Percentiles rank a stretch among this genome's conserved stretches.
Conservation (phyloP, 2,888 invertebrate genomes). For the Carpatolechia fugitivella region DNA sequence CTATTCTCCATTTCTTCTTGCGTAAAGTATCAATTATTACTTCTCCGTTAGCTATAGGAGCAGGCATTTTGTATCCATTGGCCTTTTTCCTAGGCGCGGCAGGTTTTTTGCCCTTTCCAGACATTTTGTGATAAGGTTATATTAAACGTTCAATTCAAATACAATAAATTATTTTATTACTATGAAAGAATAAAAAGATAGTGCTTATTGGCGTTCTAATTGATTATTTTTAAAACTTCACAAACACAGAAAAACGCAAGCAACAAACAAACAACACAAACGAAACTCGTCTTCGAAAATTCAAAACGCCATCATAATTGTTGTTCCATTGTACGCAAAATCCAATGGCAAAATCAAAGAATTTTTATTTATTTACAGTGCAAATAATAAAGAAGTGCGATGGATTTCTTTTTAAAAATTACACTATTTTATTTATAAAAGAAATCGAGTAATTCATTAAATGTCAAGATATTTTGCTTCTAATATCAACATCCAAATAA, state of each 20-base stretch:
- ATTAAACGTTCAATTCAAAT: background rate
- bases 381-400: too few species aligned
- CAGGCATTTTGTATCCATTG: conserved; percentile 81
- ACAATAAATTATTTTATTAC: background rate
- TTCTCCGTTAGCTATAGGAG: conserved; percentile 86
- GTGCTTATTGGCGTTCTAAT: background rate
- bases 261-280: conserved; percentile 4
- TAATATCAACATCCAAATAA: too few species aligned
- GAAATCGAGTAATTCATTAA: too few species aligned
- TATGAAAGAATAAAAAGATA: background rate
- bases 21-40: conserved; percentile 84
- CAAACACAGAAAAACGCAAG: background rate
- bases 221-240: background rate
- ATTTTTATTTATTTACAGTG: too few species aligned
- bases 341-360: too few species aligned
- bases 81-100: conserved; percentile 63
- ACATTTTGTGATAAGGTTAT: conserved; percentile 36
- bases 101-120: conserved; percentile 57
- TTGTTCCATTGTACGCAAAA: background rate
- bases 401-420: too few species aligned
- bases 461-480: too few species aligned
- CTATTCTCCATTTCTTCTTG: conserved; percentile 92
- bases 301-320: background rate
- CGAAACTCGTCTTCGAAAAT: background rate
- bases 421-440: too few species aligned